These are phyloP conservation scores for Drosophila paramelanica DNA, from an alignment of 2,888 invertebrate genomes.

Conservation along the genomic window DNA sequence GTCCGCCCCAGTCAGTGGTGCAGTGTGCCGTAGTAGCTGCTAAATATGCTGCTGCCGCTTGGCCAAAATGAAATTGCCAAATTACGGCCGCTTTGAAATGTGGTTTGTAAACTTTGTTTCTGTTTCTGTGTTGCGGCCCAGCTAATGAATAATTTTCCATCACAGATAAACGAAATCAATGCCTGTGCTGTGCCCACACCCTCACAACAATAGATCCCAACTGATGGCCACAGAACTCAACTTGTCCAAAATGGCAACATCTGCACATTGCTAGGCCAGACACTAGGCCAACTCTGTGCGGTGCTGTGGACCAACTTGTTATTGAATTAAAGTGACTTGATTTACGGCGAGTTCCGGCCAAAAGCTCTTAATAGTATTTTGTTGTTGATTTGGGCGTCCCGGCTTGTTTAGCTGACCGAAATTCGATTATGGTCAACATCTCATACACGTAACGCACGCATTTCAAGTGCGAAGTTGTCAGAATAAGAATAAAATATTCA, in stretches of 20 bases:
- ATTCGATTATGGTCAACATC: constrained; percentile 31
- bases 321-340: constrained; percentile 79
- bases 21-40: constrained; percentile 11
- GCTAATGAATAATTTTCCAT: constrained; percentile 73
- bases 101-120: constrained; percentile 35
- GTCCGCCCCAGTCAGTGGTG: constrained; percentile 2
- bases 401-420: constrained; percentile 22
- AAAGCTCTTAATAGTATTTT: constrained; percentile 67
- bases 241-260: constrained; percentile 68
- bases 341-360: constrained; percentile 71
- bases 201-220: constrained; percentile 6
- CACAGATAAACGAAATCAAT: constrained; percentile 77
- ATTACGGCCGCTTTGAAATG: constrained; percentile 43
- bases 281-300: constrained; percentile 13
- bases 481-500: no score
- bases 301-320: constrained; percentile 58
- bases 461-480: constrained; percentile 3
- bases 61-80: constrained; percentile 65
- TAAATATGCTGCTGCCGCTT: constrained; percentile 27
- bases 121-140: constrained; percentile 27
- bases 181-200: constrained; percentile 24
- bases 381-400: neutral
- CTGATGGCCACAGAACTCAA: constrained; percentile 35
- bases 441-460: constrained; percentile 40
- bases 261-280: constrained; percentile 51